Conservation (phyloP, 2,113 vertebrate species). For the Lepus timidus region DNA sequence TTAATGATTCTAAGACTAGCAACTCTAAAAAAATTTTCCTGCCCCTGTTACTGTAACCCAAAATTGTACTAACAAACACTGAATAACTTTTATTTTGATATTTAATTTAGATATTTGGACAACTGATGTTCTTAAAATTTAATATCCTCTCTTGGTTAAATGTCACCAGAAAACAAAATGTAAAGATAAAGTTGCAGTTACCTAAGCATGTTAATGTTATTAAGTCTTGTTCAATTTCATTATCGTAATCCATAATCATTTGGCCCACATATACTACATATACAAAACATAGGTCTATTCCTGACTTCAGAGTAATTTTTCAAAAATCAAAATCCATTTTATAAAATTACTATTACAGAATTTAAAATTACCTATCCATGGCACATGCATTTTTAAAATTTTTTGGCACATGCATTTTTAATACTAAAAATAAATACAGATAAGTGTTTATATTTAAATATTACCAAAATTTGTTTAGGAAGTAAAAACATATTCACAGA, state of each 20-base stretch:
- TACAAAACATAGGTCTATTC: neutral
- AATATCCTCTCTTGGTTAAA: neutral
- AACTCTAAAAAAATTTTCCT: neutral
- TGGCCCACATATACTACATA: neutral
- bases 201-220: neutral
- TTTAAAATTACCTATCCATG: neutral
- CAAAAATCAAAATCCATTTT: neutral
- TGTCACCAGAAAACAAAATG: neutral
- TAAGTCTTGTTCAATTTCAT: neutral
- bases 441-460: neutral
- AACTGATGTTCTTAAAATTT: neutral
- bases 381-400: neutral
- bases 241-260: neutral
- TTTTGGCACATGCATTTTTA: neutral
- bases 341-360: constrained; percentile 30
- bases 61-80: neutral
- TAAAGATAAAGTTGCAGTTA: neutral
- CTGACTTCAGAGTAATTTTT: neutral
- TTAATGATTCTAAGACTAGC: neutral
- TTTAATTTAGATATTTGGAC: constrained; percentile 18
- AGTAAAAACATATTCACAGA: constrained; percentile 34
- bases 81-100: neutral
- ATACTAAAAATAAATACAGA: constrained; percentile 3
- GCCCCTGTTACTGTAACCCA: neutral
- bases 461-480: constrained; percentile 4